Percentiles rank a stretch among this genome's conserved stretches.
These are phyloP conservation scores for Nyleta sp. DNA, from an alignment of 2,888 invertebrate genomes.

Conservation along the genomic window DNA sequence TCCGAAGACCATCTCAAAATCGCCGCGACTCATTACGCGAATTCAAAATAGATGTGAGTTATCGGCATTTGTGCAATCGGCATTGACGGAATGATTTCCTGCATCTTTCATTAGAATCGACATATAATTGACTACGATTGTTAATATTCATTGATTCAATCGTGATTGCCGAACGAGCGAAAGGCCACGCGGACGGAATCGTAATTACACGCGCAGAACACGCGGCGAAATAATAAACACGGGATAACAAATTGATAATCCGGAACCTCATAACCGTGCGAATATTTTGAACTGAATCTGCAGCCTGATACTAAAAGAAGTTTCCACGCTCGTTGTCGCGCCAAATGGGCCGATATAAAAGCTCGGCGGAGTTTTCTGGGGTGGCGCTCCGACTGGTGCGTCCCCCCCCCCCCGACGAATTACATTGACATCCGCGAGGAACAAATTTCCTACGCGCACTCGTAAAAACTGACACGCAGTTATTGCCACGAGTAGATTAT, in stretches of 20 bases:
- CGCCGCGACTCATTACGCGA: too few species aligned
- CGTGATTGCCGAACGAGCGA: background rate
- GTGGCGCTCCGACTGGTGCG: constrained; percentile 51
- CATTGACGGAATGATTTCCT: constrained; percentile 14
- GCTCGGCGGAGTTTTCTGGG: constrained; percentile 69
- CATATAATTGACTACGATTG: constrained; percentile 3
- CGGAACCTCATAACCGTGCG: constrained; percentile 79
- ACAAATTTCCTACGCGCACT: constrained; percentile 50
- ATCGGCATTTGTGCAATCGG: too few species aligned
- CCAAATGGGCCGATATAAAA: constrained; percentile 82
- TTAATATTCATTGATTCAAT: constrained; percentile 30
- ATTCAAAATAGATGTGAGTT: too few species aligned
- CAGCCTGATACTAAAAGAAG: constrained; percentile 80
- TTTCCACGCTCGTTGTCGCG: constrained; percentile 82
- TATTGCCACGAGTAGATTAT: constrained; percentile 45
- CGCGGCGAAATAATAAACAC: constrained; percentile 77
- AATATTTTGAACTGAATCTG: constrained; percentile 80
- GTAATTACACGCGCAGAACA: constrained; percentile 2
- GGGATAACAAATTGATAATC: constrained; percentile 82
- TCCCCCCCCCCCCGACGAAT: constrained; percentile 57
- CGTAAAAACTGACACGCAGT: constrained; percentile 43
- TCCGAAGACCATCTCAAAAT: too few species aligned
- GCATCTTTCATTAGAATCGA: constrained; percentile 11
- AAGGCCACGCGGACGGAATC: background rate
- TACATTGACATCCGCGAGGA: constrained; percentile 50